phyloP scores from a whole-genome alignment of 2,888 invertebrate species.

The Epinotia demarniana region DNA sequence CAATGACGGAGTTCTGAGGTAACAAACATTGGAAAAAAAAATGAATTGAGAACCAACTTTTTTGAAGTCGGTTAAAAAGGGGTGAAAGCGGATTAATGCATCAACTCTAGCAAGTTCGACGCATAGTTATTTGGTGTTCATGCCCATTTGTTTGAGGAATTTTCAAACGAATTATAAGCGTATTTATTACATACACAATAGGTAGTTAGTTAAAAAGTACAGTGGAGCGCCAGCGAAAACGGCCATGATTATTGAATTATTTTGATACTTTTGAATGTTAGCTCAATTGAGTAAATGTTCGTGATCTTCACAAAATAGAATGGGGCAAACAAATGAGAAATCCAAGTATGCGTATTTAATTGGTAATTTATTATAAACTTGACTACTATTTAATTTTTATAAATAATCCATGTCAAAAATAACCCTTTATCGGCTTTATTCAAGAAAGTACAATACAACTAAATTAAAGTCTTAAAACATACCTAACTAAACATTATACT shows the following conservation, averaged over 20 bases:
- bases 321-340: slow-evolving; percentile 37
- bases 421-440: slow-evolving; percentile 34
- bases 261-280: neutral
- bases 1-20: too few species aligned
- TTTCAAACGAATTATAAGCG: neutral
- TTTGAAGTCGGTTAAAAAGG: too few species aligned
- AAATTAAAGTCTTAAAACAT: neutral
- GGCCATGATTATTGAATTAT: neutral
- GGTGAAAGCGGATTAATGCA: neutral
- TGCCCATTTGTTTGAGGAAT: neutral
- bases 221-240: neutral
- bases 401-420: slow-evolving; percentile 35
- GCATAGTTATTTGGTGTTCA: neutral
- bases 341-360: slow-evolving; percentile 34
- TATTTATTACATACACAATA: neutral
- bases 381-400: slow-evolving; percentile 35
- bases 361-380: slow-evolving; percentile 40
- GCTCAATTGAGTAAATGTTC: neutral
- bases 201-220: neutral
- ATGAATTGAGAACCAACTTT: too few species aligned
- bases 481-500: neutral
- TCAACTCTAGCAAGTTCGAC: neutral
- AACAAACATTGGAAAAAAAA: too few species aligned
- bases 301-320: neutral
- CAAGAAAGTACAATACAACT: slow-evolving; percentile 7